phyloP scores from a whole-genome alignment of 2,113 vertebrate species.

The Gadus macrocephalus region DNA sequence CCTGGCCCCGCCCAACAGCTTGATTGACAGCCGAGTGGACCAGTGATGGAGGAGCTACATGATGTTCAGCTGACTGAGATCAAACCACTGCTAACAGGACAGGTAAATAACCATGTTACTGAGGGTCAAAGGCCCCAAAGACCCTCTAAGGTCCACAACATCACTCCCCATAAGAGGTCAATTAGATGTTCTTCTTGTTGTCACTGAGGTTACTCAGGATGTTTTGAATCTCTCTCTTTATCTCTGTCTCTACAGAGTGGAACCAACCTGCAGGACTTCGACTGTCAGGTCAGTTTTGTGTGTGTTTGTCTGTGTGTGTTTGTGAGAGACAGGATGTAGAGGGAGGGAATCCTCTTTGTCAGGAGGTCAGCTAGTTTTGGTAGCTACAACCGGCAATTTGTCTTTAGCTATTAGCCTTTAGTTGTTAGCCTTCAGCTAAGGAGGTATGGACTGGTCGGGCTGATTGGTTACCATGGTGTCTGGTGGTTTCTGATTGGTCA shows the following conservation, averaged over 20 bases:
- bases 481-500: constrained; percentile 52
- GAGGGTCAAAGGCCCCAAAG: too few relatives aligned
- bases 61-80: constrained; percentile 95
- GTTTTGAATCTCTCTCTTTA: constrained; percentile 23
- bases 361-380: too few relatives aligned
- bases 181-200: too few relatives aligned
- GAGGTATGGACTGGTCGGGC: not conserved
- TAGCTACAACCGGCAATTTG: too few relatives aligned
- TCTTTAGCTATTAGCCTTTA: too few relatives aligned
- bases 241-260: constrained; percentile 78
- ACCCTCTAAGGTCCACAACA: too few relatives aligned
- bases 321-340: not conserved
- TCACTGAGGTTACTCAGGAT: not conserved
- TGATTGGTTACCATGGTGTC: not conserved
- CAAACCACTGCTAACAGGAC: constrained; percentile 89
- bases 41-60: constrained; percentile 89
- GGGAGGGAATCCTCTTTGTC: too few relatives aligned
- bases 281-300: constrained; percentile 84
- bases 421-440: too few relatives aligned
- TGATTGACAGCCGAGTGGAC: constrained; percentile 26
- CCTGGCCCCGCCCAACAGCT: constrained; percentile 8
- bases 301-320: not conserved
- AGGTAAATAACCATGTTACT: constrained; percentile 69
- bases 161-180: too few relatives aligned
- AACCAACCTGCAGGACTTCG: constrained; percentile 91